Evolutionary conservation across 2,113 vertebrate genomes (phyloP).

Genomic region (Reinhardtius hippoglossoides): DNA sequence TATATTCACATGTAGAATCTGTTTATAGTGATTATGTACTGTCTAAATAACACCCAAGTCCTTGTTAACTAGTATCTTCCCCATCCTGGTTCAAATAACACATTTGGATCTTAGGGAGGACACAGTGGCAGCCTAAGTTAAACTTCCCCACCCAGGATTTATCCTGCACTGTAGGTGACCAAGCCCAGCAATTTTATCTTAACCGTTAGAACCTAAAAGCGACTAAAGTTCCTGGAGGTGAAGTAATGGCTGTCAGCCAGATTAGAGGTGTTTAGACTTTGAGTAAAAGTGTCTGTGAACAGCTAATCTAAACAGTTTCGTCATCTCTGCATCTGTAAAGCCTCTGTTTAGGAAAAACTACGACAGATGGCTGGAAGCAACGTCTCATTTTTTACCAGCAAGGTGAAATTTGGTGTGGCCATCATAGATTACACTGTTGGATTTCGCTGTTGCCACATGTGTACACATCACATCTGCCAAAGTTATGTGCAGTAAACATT

Average conservation of each 20-base stretch:
- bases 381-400: neutral
- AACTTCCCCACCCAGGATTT: constrained; percentile 18
- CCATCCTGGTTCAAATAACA: constrained; percentile 22
- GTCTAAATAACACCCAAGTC: neutral
- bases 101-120: constrained; percentile 11
- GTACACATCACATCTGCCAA: constrained; percentile 19
- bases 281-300: constrained; percentile 3
- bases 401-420: constrained; percentile 16
- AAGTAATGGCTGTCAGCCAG: neutral
- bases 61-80: neutral
- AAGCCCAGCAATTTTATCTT: neutral
- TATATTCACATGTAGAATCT: no score
- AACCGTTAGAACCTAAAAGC: constrained; percentile 8
- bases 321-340: constrained; percentile 5
- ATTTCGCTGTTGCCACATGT: constrained; percentile 24
- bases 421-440: constrained; percentile 12
- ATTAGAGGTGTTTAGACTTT: constrained; percentile 4
- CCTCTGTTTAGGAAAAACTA: constrained; percentile 7
- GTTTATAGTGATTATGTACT: neutral
- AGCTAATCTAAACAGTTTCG: neutral
- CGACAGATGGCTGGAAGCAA: constrained; percentile 16
- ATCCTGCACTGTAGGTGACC: neutral
- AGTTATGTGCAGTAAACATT: constrained; percentile 41
- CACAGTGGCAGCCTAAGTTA: neutral
- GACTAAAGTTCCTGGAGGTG: constrained; percentile 32